Evolutionary conservation across 2,888 invertebrate species (phyloP), one percentile per base, ranked within the genome.

Genomic region (Epistrophe grossulariae): DNA sequence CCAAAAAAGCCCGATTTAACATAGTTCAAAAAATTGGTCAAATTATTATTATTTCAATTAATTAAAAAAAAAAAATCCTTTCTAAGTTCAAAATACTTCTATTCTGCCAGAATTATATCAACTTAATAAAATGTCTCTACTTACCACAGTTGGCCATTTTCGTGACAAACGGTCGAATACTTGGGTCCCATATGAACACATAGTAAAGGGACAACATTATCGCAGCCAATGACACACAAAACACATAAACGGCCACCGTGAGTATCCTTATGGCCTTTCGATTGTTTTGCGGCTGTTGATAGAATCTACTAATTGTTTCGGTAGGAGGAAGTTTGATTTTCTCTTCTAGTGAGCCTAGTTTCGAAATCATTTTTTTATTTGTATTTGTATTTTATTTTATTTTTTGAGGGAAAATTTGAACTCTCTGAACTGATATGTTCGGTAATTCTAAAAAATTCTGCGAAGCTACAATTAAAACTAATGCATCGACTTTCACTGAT

Each of bases 171-270:
- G 93, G 91, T 77, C 93, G 91, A 87, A 93, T 95, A 60, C 92
- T 91, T 24, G 98, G 98, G 93, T 97, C 96, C 98, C 98, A 98
- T 92, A 98, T 95, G 93, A 98, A 97, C 90, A 97, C 96, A 94
- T 99, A 99, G 94, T 98, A 99, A 71, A 98, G 94, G 15, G 98
- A 98, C 89, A 99, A 94, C 94, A 98, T 97, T 90, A 98, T 98
- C 71, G 98, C 98, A 24, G 98, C 98, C 91, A 98, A 94, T 59
- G 98, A 98, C 90, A 99, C 98, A 92, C 97, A 97, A 93, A 98
- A 96, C 89, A 98, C 96, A 94, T 99, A 99, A 72, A 98, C 97
- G 90, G 98, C 95, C 89, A 99, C 98, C 28, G 98, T 98, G 91
- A 98, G 95, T 90, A 98, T 97, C 89, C 98, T 95, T 88, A 98